These are phyloP conservation scores for Tuta absoluta DNA, from an alignment of 2,888 invertebrate genomes.

Conservation along the genomic window DNA sequence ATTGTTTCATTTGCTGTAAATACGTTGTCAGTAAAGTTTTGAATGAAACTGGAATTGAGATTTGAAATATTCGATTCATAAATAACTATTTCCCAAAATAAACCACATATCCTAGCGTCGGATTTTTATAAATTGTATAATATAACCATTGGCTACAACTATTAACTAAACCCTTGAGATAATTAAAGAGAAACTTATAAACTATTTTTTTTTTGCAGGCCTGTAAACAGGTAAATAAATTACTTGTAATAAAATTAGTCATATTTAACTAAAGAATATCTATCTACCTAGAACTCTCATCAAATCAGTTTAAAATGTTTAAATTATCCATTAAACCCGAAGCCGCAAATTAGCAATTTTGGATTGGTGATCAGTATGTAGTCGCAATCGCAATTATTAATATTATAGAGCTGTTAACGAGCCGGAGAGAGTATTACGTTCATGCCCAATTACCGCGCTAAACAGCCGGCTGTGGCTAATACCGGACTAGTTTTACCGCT, in stretches of 20 bases:
- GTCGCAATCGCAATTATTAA: conserved; percentile 26
- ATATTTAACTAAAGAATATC: too few relatives aligned
- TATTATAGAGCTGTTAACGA: conserved; percentile 37
- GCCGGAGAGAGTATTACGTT: conserved; percentile 39
- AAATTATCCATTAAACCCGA: neutral
- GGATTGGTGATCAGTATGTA: conserved; percentile 16
- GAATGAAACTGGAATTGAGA: too few relatives aligned
- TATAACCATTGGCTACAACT: too few relatives aligned
- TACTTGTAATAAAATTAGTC: too few relatives aligned
- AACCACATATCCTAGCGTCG: too few relatives aligned
- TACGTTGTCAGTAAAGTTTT: neutral
- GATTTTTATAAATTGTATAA: too few relatives aligned
- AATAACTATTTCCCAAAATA: too few relatives aligned
- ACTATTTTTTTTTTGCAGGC: too few relatives aligned
- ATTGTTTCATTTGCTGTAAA: neutral
- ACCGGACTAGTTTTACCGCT: conserved; percentile 30
- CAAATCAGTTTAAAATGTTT: neutral
- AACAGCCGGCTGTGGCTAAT: conserved; percentile 41
- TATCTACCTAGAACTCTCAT: neutral
- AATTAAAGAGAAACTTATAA: too few relatives aligned
- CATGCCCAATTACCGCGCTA: conserved; percentile 53
- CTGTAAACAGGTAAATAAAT: too few relatives aligned
- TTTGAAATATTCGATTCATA: too few relatives aligned
- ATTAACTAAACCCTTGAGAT: too few relatives aligned
- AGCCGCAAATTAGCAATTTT: conserved; percentile 24